Evolutionary conservation across 2,888 invertebrate genomes (phyloP).

Genomic region (Hydriomena furcata): DNA sequence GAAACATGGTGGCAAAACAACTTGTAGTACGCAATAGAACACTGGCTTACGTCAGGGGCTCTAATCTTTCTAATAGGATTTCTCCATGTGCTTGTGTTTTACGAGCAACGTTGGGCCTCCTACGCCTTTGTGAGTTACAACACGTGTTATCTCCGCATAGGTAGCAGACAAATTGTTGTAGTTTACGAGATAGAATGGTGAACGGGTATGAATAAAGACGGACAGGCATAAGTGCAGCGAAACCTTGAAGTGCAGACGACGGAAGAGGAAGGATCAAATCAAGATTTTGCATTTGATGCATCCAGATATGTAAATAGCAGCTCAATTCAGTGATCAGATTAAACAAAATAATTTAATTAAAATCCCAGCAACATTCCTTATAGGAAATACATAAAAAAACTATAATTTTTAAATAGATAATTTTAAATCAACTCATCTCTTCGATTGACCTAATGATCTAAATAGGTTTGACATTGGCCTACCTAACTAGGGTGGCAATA

Average conservation of each 20-base stretch:
- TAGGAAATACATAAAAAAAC: no score
- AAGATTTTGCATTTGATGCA: no score
- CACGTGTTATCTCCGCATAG: slow-evolving; percentile 51
- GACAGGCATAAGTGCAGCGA: slow-evolving; percentile 13
- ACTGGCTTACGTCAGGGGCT: slow-evolving; percentile 44
- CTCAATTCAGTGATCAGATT: no score
- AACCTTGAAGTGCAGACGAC: slow-evolving; percentile 45
- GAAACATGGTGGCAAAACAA: slow-evolving; percentile 20
- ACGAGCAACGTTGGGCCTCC: slow-evolving; percentile 39
- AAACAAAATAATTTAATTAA: no score
- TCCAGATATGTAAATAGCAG: no score
- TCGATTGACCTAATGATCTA: slow-evolving; percentile 37
- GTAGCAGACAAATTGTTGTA: slow-evolving; percentile 10
- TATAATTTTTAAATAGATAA: not conserved
- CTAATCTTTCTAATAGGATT: slow-evolving; percentile 54
- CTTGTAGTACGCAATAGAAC: slow-evolving; percentile 35
- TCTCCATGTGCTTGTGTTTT: slow-evolving; percentile 45
- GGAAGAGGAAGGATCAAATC: slow-evolving; percentile 43
- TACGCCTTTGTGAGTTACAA: slow-evolving; percentile 40
- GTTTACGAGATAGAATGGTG: slow-evolving; percentile 27
- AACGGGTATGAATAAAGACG: slow-evolving; percentile 10
- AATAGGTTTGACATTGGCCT: slow-evolving; percentile 38
- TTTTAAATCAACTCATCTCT: slow-evolving; percentile 14
- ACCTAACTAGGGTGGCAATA: slow-evolving; percentile 35
- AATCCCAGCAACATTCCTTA: no score